Evolutionary conservation across 53 echinoderm and acorn worm species (phyloP).

Genomic region (Zoroaster sp.): DNA sequence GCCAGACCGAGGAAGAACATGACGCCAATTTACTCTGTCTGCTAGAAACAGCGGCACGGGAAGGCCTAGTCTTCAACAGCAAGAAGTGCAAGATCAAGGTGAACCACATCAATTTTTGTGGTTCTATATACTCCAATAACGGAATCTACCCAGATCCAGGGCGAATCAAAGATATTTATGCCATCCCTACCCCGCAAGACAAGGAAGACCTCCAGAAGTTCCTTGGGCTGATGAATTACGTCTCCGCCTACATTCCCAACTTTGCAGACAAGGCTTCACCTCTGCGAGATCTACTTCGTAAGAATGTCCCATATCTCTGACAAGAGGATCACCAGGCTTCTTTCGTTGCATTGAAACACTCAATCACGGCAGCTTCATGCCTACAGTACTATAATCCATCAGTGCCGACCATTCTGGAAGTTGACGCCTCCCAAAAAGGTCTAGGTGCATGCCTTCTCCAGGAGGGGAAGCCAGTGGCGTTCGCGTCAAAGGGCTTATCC

Average conservation of each 20-base stretch:
- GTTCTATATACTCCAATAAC: slow-evolving; percentile 47
- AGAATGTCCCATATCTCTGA: not conserved
- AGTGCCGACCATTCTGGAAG: slow-evolving; percentile 15
- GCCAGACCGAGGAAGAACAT: slow-evolving; percentile 52
- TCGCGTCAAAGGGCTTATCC: slow-evolving; percentile 48
- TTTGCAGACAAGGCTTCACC: slow-evolving; percentile 49
- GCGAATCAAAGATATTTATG: slow-evolving; percentile 46
- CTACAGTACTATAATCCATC: slow-evolving; percentile 35
- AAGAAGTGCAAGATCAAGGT: slow-evolving; percentile 64
- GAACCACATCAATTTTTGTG: slow-evolving; percentile 55
- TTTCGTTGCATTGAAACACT: not conserved
- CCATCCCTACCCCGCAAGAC: slow-evolving; percentile 36
- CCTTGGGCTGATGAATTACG: slow-evolving; percentile 55
- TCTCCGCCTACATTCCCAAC: slow-evolving; percentile 49
- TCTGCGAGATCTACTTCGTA: not conserved
- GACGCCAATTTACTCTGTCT: slow-evolving; percentile 25
- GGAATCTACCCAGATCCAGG: slow-evolving; percentile 63
- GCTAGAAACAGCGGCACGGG: slow-evolving; percentile 42
- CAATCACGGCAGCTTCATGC: not conserved
- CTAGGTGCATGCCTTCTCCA: slow-evolving; percentile 61
- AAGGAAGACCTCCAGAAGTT: slow-evolving; percentile 64
- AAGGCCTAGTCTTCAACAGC: slow-evolving; percentile 68
- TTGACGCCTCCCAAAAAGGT: slow-evolving; percentile 54
- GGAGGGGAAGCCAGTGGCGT: slow-evolving; percentile 53
- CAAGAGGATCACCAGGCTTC: not conserved